These are phyloP conservation scores for Clarias macrocephalus DNA, from an alignment of 2,113 vertebrate genomes.

Conservation along the genomic window DNA sequence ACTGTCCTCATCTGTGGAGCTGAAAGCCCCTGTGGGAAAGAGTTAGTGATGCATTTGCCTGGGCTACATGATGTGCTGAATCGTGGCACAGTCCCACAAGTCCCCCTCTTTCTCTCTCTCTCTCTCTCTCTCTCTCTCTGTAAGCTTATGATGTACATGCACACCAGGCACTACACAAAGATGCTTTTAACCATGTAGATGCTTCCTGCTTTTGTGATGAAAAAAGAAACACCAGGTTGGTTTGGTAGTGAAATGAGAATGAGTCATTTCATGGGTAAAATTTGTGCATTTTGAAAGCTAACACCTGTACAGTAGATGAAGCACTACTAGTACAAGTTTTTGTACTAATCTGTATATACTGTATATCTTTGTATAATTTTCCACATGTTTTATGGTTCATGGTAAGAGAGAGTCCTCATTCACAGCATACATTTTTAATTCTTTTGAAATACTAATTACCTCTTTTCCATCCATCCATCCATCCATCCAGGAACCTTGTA, in stretches of 20 bases:
- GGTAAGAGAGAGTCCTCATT: background rate
- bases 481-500: too few relatives aligned
- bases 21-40: constrained; percentile 35
- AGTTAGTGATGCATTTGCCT: constrained; percentile 41
- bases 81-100: constrained; percentile 40
- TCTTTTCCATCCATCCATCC: too few relatives aligned
- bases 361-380: background rate
- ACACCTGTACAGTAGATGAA: background rate
- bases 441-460: background rate
- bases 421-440: background rate
- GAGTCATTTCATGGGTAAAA: constrained; percentile 4
- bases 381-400: background rate
- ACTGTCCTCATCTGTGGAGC: constrained; percentile 29
- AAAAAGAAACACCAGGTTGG: constrained; percentile 27
- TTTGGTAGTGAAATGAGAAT: constrained; percentile 20
- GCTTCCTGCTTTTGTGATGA: constrained; percentile 25
- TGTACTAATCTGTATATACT: background rate
- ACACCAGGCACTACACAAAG: constrained; percentile 35
- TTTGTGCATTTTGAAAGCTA: background rate
- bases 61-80: constrained; percentile 34
- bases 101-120: constrained; percentile 1
- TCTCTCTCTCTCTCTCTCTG: background rate
- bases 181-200: constrained; percentile 35
- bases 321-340: background rate
- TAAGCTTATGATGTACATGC: constrained; percentile 22